These are phyloP conservation scores for Lepus timidus DNA, from an alignment of 2,113 vertebrate species.

Conservation along the genomic window DNA sequence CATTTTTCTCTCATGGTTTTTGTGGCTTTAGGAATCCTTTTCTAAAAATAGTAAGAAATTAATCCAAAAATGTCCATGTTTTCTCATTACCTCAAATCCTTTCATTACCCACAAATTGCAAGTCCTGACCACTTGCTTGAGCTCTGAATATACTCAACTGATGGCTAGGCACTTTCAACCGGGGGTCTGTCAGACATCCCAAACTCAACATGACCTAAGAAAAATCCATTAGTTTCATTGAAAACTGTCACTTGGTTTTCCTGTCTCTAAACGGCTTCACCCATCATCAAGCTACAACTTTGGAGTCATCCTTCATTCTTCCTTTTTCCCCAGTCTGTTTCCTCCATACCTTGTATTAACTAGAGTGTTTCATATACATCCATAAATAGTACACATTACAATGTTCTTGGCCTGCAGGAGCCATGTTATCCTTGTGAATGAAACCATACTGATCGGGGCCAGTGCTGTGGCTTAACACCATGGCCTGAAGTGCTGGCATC, in stretches of 20 bases:
- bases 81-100: conserved; percentile 62
- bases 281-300: background rate
- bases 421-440: background rate
- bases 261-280: background rate
- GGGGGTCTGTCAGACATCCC: background rate
- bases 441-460: conserved; percentile 2
- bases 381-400: background rate
- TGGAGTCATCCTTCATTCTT: background rate
- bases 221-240: conserved; percentile 2
- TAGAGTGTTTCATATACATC: background rate
- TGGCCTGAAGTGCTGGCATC: too few relatives aligned
- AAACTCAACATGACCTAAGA: conserved; percentile 34
- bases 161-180: background rate
- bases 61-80: conserved; percentile 62
- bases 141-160: conserved; percentile 43
- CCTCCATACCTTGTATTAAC: background rate
- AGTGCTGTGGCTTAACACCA: too few relatives aligned
- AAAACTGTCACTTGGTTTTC: conserved; percentile 62
- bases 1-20: conserved; percentile 55
- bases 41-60: conserved; percentile 70
- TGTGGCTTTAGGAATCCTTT: conserved; percentile 30
- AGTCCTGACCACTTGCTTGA: conserved; percentile 14
- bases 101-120: conserved; percentile 33
- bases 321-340: background rate
- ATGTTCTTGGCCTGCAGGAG: background rate